Evolutionary conservation across 2,113 vertebrate genomes (phyloP).

Genomic region (Onychorhynchus coronatus): DNA sequence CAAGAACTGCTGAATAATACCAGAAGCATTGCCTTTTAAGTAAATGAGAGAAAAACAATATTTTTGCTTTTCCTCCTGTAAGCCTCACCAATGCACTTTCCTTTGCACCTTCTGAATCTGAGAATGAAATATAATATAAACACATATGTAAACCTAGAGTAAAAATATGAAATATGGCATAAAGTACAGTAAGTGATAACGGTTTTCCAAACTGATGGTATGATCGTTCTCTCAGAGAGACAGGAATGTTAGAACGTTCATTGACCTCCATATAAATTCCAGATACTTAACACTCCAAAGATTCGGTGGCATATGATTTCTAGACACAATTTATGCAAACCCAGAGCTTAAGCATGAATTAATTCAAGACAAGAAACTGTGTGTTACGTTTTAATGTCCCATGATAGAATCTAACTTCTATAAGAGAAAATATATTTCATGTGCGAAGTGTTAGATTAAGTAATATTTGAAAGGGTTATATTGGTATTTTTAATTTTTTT

Average conservation of each 20-base stretch:
- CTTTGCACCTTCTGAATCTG: background rate
- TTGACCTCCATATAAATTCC: background rate
- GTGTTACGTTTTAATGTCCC: background rate
- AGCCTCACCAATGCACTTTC: background rate
- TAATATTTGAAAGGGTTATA: constrained; percentile 2
- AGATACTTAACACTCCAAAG: background rate
- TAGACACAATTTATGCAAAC: constrained; percentile 23
- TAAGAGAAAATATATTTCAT: background rate
- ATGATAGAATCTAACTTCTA: background rate
- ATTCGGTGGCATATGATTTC: background rate
- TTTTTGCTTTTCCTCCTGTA: constrained; percentile 49
- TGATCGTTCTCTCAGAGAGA: background rate
- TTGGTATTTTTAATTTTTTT: background rate
- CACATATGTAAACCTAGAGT: background rate
- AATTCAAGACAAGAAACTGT: background rate
- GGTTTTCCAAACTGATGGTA: background rate
- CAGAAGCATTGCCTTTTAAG: constrained; percentile 47
- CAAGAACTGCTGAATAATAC: constrained; percentile 44
- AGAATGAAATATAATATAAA: constrained; percentile 18
- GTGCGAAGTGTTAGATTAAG: background rate
- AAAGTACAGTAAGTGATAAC: background rate
- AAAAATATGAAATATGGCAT: background rate
- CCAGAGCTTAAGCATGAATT: background rate
- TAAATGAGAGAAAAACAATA: constrained; percentile 61
- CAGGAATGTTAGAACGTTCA: background rate